These are phyloP conservation scores for Chironomus tepperi DNA, from an alignment of 1,140 invertebrate species.

Conservation along the genomic window DNA sequence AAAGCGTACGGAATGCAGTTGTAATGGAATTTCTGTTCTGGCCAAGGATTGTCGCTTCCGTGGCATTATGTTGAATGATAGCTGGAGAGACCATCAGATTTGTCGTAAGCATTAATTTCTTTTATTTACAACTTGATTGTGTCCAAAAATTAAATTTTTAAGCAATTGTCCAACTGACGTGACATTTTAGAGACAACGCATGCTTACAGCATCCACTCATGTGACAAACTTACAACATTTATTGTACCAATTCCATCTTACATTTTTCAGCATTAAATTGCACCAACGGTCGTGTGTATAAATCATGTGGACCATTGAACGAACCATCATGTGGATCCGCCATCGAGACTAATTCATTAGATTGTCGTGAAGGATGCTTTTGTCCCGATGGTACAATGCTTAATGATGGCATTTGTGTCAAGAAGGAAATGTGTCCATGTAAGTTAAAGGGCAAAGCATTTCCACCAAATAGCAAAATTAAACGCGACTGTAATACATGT, in stretches of 20 bases:
- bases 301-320: conserved; percentile 52
- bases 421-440: conserved; percentile 64
- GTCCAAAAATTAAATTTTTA: no score
- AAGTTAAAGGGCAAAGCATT: conserved; percentile 66
- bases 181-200: no score
- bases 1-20: conserved; percentile 55
- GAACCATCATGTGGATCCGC: conserved; percentile 47
- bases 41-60: conserved; percentile 62
- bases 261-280: conserved; percentile 56
- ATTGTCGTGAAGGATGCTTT: conserved; percentile 78
- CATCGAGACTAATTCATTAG: conserved; percentile 30
- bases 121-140: no score
- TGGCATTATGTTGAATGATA: conserved; percentile 48
- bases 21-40: conserved; percentile 65
- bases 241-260: no score
- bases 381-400: conserved; percentile 66
- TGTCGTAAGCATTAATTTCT: conserved; percentile 60
- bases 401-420: conserved; percentile 64
- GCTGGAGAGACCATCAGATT: conserved; percentile 62
- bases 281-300: conserved; percentile 56
- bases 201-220: neutral
- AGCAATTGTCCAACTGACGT: neutral
- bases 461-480: conserved; percentile 57
- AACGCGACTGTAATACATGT: conserved; percentile 80
- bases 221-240: no score